Conservation (phyloP, 2,888 invertebrate genomes). For the Petrolisthes cinctipes region DNA sequence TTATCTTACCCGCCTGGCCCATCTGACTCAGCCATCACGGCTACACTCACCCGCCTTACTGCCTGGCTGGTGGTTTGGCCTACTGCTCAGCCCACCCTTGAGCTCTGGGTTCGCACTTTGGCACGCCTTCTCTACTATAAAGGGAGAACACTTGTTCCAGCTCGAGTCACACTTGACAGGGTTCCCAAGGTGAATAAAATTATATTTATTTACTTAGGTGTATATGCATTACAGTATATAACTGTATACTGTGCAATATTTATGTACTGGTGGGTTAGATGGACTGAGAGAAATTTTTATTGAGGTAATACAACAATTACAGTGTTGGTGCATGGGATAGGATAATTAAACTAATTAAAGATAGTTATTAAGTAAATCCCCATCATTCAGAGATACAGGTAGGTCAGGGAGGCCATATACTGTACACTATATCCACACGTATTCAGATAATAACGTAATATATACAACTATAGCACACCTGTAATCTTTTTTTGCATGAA, state of each 20-base stretch:
- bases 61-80: slow-evolving; percentile 64
- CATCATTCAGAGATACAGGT: too few species aligned
- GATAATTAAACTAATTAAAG: too few species aligned
- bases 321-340: too few species aligned
- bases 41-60: slow-evolving; percentile 57
- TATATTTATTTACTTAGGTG: not conserved
- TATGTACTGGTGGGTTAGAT: too few species aligned
- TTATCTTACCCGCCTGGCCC: slow-evolving; percentile 50
- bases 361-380: too few species aligned
- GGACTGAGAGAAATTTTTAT: too few species aligned
- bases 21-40: slow-evolving; percentile 46
- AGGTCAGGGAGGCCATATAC: too few species aligned
- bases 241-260: not conserved
- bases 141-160: slow-evolving; percentile 53
- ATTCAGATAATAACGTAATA: too few species aligned
- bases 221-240: not conserved
- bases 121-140: slow-evolving; percentile 55
- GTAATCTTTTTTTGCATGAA: too few species aligned
- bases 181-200: slow-evolving; percentile 50
- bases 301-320: too few species aligned
- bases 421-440: too few species aligned
- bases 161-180: slow-evolving; percentile 48
- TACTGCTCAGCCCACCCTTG: slow-evolving; percentile 49
- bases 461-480: too few species aligned
- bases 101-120: slow-evolving; percentile 57